Percentiles rank a stretch among this genome's conserved stretches.
Evolutionary conservation across 2,888 invertebrate genomes (phyloP).

Genomic region (Eupithecia pulchellata): DNA sequence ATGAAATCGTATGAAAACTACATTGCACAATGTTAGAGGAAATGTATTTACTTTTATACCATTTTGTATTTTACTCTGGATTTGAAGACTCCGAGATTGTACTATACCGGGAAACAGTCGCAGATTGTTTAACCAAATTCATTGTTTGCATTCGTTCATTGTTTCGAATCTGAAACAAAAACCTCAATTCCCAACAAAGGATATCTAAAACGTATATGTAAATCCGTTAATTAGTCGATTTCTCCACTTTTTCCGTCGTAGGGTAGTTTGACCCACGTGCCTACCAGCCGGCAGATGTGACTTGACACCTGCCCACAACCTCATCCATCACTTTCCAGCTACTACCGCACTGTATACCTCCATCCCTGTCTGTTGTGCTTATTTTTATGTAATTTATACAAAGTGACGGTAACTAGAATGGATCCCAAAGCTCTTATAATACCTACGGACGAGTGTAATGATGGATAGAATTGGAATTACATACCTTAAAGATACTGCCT

Average conservation of each 20-base stretch:
- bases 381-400: slow-evolving; percentile 85
- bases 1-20: no score
- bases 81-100: neutral
- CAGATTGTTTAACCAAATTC: neutral
- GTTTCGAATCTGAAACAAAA: neutral
- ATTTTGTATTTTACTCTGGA: no score
- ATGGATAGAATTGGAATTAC: neutral
- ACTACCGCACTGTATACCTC: slow-evolving; percentile 58
- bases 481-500: neutral
- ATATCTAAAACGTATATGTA: slow-evolving; percentile 34
- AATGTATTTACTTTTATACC: no score
- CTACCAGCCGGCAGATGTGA: slow-evolving; percentile 78
- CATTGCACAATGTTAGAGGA: no score
- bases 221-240: slow-evolving; percentile 61
- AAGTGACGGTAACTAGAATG: slow-evolving; percentile 83
- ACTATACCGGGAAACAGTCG: neutral
- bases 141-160: neutral
- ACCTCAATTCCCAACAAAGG: slow-evolving; percentile 21
- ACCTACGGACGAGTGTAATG: neutral
- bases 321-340: slow-evolving; percentile 73
- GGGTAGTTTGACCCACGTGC: slow-evolving; percentile 78
- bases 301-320: slow-evolving; percentile 83
- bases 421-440: slow-evolving; percentile 72
- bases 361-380: slow-evolving; percentile 76
- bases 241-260: slow-evolving; percentile 73